Conservation (phyloP, 92 coral and sea anemone genomes). For the Actinernus sp. region DNA sequence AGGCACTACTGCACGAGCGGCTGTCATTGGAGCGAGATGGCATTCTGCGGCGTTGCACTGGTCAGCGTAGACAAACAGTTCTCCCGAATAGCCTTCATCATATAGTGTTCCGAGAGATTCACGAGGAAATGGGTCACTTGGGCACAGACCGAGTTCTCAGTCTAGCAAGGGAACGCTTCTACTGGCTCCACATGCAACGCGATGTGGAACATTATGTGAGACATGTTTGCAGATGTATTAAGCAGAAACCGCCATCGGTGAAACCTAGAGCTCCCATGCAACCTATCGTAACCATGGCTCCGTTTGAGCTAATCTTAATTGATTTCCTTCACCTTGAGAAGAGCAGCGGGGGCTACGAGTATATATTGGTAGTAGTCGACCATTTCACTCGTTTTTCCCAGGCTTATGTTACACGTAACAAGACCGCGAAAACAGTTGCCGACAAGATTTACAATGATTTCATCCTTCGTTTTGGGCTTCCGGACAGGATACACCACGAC, state of each 20-base stretch:
- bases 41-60: slow-evolving; percentile 37
- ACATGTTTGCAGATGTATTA: slow-evolving; percentile 39
- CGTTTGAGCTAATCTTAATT: slow-evolving; percentile 29
- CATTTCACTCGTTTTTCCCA: slow-evolving; percentile 37
- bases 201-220: slow-evolving; percentile 45
- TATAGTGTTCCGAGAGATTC: slow-evolving; percentile 32
- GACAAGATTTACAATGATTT: slow-evolving; percentile 37
- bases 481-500: slow-evolving; percentile 28
- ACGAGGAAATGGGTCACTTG: slow-evolving; percentile 70
- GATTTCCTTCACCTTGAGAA: slow-evolving; percentile 42
- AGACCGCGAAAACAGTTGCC: slow-evolving; percentile 33
- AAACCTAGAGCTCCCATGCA: neutral
- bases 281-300: slow-evolving; percentile 20
- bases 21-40: too few species aligned
- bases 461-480: slow-evolving; percentile 45
- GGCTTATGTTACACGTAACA: slow-evolving; percentile 33
- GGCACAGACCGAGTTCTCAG: slow-evolving; percentile 19
- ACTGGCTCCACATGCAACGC: slow-evolving; percentile 59
- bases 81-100: slow-evolving; percentile 34
- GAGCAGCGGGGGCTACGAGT: slow-evolving; percentile 24
- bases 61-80: slow-evolving; percentile 28
- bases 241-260: slow-evolving; percentile 10
- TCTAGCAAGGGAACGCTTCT: slow-evolving; percentile 58
- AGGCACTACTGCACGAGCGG: too few species aligned
- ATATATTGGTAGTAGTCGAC: slow-evolving; percentile 28